Evolutionary conservation across 2,888 invertebrate genomes (phyloP), one percentile per base, ranked within the genome.

Genomic region (Synanthedon myopaeformis): DNA sequence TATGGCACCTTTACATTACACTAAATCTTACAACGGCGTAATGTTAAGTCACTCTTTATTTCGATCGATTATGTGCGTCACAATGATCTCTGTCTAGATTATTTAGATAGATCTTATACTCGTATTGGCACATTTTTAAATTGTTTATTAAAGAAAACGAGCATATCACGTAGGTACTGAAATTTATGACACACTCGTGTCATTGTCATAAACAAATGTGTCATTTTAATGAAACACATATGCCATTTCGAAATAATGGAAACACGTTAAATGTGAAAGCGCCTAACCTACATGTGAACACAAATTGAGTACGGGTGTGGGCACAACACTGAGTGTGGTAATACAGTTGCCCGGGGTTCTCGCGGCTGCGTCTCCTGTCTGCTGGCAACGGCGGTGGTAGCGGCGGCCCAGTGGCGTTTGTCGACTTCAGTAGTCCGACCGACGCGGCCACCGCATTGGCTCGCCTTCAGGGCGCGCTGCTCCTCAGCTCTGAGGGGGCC

Each of bases 261-360:
- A 35, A 35, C 35, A 35, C 35, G 35, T 6, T 35, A 35, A 35
- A 35, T 35, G 3, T 10, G 6, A 35, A 35, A 35, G 10, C 35
- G 35, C 35, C 10, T 23, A 23, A 35, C 35, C 35, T 35, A 35
- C 35, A 35, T 10, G 35, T 35, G 35, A 35, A 35, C 35, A 35
- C 35, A 35, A 35, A 35, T 10, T 35, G 35, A 74, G 80, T 81
- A 79, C 77, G 78, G 72, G 75, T 76, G 79, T 69, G 72, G 78
- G 74, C 76, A 72, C 72, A 75, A 49, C 23, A 23, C 68, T 70
- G 71, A 74, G 72, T 80, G 65, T 89, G 81, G 81, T 90, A 89
- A 89, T 90, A 89, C 94, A 98, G 97, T 92, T 96, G 97, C 91
- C 94, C 96, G 90, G 98, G 98, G 89, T 98, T 97, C 94, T 93